Evolutionary conservation across 1,140 invertebrate genomes (phyloP), one percentile per base, ranked within the genome.

Genomic region (Trachymyrmex cornetzi): DNA sequence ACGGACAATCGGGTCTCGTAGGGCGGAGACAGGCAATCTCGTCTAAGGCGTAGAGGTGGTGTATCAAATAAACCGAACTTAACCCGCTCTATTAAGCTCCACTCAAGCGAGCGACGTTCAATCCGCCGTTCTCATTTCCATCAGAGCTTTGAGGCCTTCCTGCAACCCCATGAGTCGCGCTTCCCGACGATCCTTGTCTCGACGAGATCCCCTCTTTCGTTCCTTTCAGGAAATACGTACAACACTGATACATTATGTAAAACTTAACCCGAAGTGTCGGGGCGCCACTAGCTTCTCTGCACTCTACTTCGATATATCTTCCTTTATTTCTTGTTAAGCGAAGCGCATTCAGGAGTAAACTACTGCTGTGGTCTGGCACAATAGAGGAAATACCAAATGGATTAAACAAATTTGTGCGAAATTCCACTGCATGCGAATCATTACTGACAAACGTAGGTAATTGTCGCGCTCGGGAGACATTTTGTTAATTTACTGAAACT

Each of bases 61-160:
- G 87, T 89, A 90, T 88, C 92, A 88, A 91, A 87, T 88, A 91
- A 92, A 91, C 89, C 85, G 80, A 92, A 91, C 87, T 92, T 89
- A 90, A 93, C 86, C 89, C 89, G 88, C 59, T 66, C 80, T 85
- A 81, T 77, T 71, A 88, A 92, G 82, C 86, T 87, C 74, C 61
- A 87, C 64, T 90, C 69, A 48, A 72, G 59, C 72, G 24, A 64
- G 24, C 30, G 84, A 69, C 66, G 77, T 88, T 92, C 87, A 87
- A 91, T 90, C 89, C 80, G 75, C 72, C 38, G 74, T 88, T 90
- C 53, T 77, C 67, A 69, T 81, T 86, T 79, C 61, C 53, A 69
- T 87, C 79, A n/a, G 22, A 30, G 44, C 57, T 69, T 77, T 50
- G 50, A 53, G 61, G 38, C 34, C 30, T 63, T 57, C 3, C 27